Evolutionary conservation across 1,140 invertebrate genomes (phyloP).

Genomic region (Physella acuta): DNA sequence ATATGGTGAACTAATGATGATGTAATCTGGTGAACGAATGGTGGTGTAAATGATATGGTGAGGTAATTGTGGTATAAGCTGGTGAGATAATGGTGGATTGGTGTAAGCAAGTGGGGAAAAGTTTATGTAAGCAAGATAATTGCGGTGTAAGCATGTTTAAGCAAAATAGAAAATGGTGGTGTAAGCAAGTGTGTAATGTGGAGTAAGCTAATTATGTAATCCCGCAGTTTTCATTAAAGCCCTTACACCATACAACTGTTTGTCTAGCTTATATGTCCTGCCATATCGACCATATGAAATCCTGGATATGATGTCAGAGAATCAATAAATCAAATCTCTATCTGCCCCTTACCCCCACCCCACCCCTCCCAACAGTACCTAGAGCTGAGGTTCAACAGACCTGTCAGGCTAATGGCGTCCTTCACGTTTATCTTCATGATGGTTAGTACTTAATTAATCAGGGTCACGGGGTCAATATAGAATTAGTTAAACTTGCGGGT

Average conservation of each 20-base stretch:
- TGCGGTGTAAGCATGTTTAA: too few relatives aligned
- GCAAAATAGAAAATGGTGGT: too few relatives aligned
- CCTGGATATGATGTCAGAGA: not conserved
- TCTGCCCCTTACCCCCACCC: constrained; percentile 17
- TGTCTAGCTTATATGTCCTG: not conserved
- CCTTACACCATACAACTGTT: not conserved
- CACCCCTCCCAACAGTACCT: constrained; percentile 72
- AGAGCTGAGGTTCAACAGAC: constrained; percentile 63
- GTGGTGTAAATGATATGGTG: too few relatives aligned
- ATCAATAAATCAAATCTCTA: not conserved
- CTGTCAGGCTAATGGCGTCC: constrained; percentile 42
- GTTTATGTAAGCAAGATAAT: too few relatives aligned
- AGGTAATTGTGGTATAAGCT: too few relatives aligned
- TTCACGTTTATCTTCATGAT: constrained; percentile 50
- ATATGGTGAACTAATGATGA: too few relatives aligned
- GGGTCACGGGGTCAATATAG: not conserved
- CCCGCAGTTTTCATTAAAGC: not conserved
- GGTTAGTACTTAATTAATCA: too few relatives aligned
- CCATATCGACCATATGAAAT: not conserved
- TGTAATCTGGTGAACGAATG: too few relatives aligned
- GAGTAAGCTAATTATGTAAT: too few relatives aligned
- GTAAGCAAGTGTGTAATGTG: too few relatives aligned
- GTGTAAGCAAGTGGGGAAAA: too few relatives aligned
- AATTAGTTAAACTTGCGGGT: not conserved
- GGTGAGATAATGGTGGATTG: too few relatives aligned